These are phyloP conservation scores for Craterocephalus amniculus DNA, from an alignment of 2,797 vertebrate genomes.

Conservation along the genomic window DNA sequence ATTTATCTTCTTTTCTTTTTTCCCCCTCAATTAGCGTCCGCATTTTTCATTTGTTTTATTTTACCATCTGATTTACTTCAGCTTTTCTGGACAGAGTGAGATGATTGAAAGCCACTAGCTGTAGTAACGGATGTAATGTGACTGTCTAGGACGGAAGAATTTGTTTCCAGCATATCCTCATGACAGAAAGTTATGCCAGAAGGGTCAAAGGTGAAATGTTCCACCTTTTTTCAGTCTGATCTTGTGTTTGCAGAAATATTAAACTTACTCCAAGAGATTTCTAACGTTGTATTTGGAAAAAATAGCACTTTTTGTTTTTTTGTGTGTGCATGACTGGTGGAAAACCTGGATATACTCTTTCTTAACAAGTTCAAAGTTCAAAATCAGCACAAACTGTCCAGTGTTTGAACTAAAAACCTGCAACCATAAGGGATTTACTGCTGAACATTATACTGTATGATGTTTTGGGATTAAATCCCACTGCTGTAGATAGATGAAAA, in stretches of 20 bases:
- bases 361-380: neutral
- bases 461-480: constrained; percentile 16
- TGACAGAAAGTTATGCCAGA: constrained; percentile 18
- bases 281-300: neutral
- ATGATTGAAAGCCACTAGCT: neutral
- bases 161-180: constrained; percentile 12
- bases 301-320: neutral
- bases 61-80: neutral
- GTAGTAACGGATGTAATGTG: neutral
- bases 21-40: neutral
- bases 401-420: constrained; percentile 9
- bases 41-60: neutral
- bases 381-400: neutral
- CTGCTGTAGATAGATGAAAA: constrained; percentile 17
- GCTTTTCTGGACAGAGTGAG: neutral
- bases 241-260: constrained; percentile 26
- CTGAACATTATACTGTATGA: constrained; percentile 2
- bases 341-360: neutral
- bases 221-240: constrained; percentile 39
- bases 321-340: neutral
- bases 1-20: neutral
- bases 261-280: neutral
- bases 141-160: neutral
- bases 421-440: neutral
- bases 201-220: constrained; percentile 52